Conservation (phyloP, 2,797 vertebrate species). For the Pseudomugil tenellus region DNA sequence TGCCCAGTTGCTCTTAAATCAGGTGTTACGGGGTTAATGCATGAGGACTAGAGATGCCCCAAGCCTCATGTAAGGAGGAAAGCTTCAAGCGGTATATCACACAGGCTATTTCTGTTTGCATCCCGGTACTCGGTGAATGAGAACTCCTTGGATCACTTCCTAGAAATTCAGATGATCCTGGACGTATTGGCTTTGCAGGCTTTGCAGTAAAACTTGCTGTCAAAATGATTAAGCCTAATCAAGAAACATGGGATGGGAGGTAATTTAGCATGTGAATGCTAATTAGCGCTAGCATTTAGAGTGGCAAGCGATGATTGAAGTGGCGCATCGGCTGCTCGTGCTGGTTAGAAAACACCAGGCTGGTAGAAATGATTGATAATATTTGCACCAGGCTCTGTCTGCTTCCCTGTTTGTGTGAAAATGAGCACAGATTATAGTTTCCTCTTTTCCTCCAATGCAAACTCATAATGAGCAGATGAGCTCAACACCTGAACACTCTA, state of each 20-base stretch:
- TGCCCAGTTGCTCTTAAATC: too few relatives aligned
- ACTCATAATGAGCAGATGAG: conserved; percentile 69
- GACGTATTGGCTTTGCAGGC: conserved; percentile 48
- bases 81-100: conserved; percentile 2
- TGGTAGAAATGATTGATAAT: conserved; percentile 76
- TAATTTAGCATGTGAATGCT: conserved; percentile 85
- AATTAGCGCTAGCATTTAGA: conserved; percentile 85
- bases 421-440: conserved; percentile 41
- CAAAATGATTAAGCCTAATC: conserved; percentile 81
- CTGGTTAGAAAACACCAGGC: conserved; percentile 66
- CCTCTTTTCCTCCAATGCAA: conserved; percentile 46
- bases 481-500: conserved; percentile 71
- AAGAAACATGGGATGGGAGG: conserved; percentile 83
- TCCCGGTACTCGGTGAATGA: conserved; percentile 18
- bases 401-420: conserved; percentile 48
- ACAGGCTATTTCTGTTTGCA: conserved; percentile 9
- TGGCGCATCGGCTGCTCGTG: conserved; percentile 66
- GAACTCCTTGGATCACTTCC: conserved; percentile 39
- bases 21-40: too few relatives aligned
- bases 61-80: neutral
- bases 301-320: conserved; percentile 79
- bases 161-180: conserved; percentile 39
- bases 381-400: conserved; percentile 48
- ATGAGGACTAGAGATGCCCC: neutral
- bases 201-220: conserved; percentile 68